Evolutionary conservation across 2,797 vertebrate species (phyloP).

Genomic region (Malurus splendens): DNA sequence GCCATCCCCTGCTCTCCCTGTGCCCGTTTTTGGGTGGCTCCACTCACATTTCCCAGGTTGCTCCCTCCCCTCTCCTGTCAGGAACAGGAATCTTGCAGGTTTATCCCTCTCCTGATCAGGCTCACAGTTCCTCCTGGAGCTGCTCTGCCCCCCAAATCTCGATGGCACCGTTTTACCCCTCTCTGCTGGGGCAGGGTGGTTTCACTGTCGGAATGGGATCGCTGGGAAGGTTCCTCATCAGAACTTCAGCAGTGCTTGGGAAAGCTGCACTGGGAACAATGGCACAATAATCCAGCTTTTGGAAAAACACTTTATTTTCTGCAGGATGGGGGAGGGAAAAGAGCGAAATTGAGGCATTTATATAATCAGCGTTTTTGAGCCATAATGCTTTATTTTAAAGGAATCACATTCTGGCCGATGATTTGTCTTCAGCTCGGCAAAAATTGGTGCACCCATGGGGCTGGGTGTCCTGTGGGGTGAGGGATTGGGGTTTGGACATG

Average conservation of each 20-base stretch:
- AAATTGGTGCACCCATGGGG: neutral
- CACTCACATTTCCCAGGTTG: neutral
- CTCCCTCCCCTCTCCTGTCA: neutral
- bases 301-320: neutral
- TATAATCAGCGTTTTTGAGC: slow-evolving; percentile 31
- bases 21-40: neutral
- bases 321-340: neutral
- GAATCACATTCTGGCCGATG: neutral
- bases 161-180: neutral
- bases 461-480: neutral
- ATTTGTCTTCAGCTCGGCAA: slow-evolving; percentile 1
- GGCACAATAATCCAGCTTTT: neutral
- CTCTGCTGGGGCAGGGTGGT: slow-evolving; percentile 12
- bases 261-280: slow-evolving; percentile 18
- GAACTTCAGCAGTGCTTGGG: neutral
- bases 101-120: neutral
- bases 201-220: neutral
- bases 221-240: slow-evolving; percentile 46
- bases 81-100: neutral
- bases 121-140: neutral
- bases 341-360: slow-evolving; percentile 6
- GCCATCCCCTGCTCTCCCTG: neutral
- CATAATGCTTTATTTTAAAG: neutral
- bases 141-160: neutral
- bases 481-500: neutral